A percentile compares a stretch with the other conserved stretches of the same genome.
phyloP scores from a whole-genome alignment of 2,797 vertebrate species.

The Tangara arthus region DNA sequence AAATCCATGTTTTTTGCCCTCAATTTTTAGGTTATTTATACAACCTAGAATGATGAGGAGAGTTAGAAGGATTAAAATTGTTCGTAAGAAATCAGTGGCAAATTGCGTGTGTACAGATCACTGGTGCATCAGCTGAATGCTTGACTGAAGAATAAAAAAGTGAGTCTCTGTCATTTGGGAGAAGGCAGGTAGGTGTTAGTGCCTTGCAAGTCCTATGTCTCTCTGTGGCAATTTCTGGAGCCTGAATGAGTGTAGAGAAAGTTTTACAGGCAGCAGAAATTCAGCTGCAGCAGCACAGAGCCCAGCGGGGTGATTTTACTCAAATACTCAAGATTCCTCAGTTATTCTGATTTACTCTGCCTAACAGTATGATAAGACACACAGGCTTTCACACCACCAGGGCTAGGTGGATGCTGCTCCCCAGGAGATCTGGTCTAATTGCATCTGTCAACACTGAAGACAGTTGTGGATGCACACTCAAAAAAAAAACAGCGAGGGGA shows the following conservation, averaged over 20 bases:
- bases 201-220: neutral
- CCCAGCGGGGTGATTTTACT: neutral
- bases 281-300: neutral
- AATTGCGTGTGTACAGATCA: neutral
- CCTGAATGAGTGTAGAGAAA: neutral
- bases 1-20: slow-evolving; percentile 45
- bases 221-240: neutral
- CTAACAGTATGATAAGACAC: neutral
- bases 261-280: neutral
- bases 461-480: neutral
- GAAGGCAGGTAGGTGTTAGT: neutral
- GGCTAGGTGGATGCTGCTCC: neutral
- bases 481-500: neutral
- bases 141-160: neutral
- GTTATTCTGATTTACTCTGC: neutral
- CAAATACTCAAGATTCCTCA: neutral
- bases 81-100: neutral
- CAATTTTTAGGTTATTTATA: slow-evolving; percentile 42
- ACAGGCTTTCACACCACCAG: neutral
- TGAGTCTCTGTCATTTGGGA: neutral
- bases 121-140: neutral
- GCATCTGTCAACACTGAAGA: neutral
- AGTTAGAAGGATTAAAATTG: neutral
- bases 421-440: neutral
- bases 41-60: neutral